Conservation (phyloP, 2,797 vertebrate species). For the Melanogrammus aeglefinus region DNA sequence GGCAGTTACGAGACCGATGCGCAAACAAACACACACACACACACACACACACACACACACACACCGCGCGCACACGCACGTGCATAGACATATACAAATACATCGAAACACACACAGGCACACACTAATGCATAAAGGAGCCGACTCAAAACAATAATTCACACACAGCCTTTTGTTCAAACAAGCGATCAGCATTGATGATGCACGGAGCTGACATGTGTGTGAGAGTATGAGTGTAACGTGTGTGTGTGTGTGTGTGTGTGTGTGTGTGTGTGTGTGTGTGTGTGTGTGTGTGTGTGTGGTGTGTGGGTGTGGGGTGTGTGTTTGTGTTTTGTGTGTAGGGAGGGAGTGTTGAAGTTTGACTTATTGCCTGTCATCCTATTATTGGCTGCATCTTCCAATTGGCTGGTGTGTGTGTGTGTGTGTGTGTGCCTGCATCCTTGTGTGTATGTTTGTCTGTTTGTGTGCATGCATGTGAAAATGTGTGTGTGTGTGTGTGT, state of each 20-base stretch:
- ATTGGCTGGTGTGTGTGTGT: too few relatives aligned
- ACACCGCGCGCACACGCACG: background rate
- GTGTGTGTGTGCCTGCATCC: slow-evolving; percentile 32
- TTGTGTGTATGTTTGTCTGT: slow-evolving; percentile 22
- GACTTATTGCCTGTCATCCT: slow-evolving; percentile 63
- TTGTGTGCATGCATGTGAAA: slow-evolving; percentile 15
- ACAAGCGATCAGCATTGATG: slow-evolving; percentile 51
- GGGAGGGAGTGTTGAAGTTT: slow-evolving; percentile 27
- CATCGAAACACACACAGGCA: slow-evolving; percentile 7
- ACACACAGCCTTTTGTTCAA: slow-evolving; percentile 49
- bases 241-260: background rate
- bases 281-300: too few relatives aligned
- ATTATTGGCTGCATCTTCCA: slow-evolving; percentile 46
- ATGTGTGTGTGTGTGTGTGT: too few relatives aligned
- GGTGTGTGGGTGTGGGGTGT: too few relatives aligned
- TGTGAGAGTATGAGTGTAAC: background rate
- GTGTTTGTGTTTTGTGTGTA: slow-evolving; percentile 4
- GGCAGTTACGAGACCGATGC: background rate
- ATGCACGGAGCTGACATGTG: background rate
- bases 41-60: slow-evolving; percentile 32
- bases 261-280: too few relatives aligned
- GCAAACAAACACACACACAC: slow-evolving; percentile 13
- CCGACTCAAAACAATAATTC: background rate
- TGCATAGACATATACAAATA: background rate
- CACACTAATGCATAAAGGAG: background rate